Evolutionary conservation across 2,888 invertebrate species (phyloP).

Genomic region (Morpho helenor): DNA sequence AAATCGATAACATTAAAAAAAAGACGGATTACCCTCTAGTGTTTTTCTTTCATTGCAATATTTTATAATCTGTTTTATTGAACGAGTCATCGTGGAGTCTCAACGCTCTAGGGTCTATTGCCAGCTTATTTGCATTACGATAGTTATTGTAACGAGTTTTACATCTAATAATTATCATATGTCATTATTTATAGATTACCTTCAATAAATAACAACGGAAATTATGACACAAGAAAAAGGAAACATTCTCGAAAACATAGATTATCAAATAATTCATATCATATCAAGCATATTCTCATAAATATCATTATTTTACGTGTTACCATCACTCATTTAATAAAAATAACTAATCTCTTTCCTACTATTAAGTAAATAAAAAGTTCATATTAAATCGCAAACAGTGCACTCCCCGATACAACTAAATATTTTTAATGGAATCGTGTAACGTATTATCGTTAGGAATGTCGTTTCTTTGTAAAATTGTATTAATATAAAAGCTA

Average conservation of each 20-base stretch:
- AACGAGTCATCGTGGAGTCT: slow-evolving; percentile 13
- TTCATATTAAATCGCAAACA: slow-evolving; percentile 66
- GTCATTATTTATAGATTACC: slow-evolving; percentile 20
- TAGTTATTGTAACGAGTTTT: slow-evolving; percentile 29
- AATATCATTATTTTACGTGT: slow-evolving; percentile 70
- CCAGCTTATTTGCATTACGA: slow-evolving; percentile 28
- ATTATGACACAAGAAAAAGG: slow-evolving; percentile 68
- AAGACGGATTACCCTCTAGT: slow-evolving; percentile 63
- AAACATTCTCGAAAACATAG: slow-evolving; percentile 65
- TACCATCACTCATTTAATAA: slow-evolving; percentile 75
- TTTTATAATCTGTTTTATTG: slow-evolving; percentile 14
- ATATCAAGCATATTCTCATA: slow-evolving; percentile 69
- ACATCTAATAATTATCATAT: slow-evolving; percentile 28
- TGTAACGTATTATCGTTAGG: slow-evolving; percentile 11
- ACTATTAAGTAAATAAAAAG: slow-evolving; percentile 68
- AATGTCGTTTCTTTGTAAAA: slow-evolving; percentile 20
- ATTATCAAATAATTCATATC: slow-evolving; percentile 58
- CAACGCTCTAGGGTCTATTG: slow-evolving; percentile 24
- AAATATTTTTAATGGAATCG: slow-evolving; percentile 20
- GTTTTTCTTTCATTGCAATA: slow-evolving; percentile 39
- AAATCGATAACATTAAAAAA: slow-evolving; percentile 67
- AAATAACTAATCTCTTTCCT: slow-evolving; percentile 75
- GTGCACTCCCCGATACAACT: slow-evolving; percentile 42
- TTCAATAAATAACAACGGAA: slow-evolving; percentile 71
- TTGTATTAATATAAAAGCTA: slow-evolving; percentile 19